These are phyloP conservation scores for Phalacrocorax aristotelis DNA, from an alignment of 2,113 vertebrate genomes.

Conservation along the genomic window DNA sequence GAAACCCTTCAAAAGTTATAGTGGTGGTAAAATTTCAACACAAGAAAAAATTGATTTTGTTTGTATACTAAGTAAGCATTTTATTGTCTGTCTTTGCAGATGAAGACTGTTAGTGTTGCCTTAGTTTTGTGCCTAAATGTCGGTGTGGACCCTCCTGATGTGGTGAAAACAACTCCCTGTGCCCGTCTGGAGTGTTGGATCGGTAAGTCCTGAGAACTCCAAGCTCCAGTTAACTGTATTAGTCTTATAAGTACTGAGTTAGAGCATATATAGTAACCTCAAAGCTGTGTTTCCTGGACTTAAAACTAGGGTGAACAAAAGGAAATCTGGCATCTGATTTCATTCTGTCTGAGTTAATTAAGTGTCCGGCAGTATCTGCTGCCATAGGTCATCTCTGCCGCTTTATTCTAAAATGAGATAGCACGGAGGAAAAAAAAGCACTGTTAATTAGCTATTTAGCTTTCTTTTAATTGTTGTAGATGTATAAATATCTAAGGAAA, in stretches of 20 bases:
- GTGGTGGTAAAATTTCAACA: not conserved
- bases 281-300: not conserved
- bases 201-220: conserved; percentile 75
- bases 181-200: conserved; percentile 97
- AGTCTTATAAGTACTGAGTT: not conserved
- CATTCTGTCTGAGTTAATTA: not conserved
- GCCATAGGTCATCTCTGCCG: not conserved
- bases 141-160: conserved; percentile 96
- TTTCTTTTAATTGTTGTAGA: not conserved
- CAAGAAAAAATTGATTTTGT: not conserved
- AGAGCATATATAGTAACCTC: no score
- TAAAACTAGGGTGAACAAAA: not conserved
- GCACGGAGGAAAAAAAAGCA: not conserved
- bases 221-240: not conserved
- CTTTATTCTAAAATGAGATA: not conserved
- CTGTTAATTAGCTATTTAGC: not conserved
- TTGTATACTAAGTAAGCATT: not conserved
- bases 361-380: not conserved
- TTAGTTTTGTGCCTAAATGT: conserved; percentile 97
- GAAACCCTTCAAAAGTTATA: not conserved
- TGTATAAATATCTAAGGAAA: not conserved
- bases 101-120: conserved; percentile 99
- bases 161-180: conserved; percentile 98
- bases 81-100: conserved; percentile 74
- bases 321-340: not conserved